Conservation (phyloP, 2,113 vertebrate species). For the Rhinichthys klamathensis region DNA sequence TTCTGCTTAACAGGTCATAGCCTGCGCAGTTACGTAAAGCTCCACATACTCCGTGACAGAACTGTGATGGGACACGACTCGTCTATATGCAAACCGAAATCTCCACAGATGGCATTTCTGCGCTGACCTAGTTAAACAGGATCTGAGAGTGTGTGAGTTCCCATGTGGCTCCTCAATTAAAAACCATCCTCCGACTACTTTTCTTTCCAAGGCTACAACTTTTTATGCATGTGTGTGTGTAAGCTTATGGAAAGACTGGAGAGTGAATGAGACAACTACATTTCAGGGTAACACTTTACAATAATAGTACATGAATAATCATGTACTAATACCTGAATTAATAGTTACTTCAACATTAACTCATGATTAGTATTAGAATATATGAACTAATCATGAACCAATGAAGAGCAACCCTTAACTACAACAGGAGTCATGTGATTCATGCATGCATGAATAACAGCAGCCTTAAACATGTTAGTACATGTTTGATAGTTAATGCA, state of each 20-base stretch:
- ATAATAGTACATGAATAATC: too few species aligned
- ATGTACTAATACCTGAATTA: too few species aligned
- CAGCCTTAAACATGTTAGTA: too few species aligned
- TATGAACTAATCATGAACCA: too few species aligned
- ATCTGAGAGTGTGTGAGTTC: conserved; percentile 51
- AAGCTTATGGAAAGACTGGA: neutral
- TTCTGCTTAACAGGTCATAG: conserved; percentile 26
- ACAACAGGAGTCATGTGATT: too few species aligned
- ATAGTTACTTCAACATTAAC: too few species aligned
- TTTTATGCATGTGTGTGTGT: conserved; percentile 1
- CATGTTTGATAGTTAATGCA: too few species aligned
- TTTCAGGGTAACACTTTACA: too few species aligned
- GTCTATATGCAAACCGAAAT: conserved; percentile 47
- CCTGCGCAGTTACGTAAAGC: conserved; percentile 47
- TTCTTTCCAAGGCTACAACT: conserved; percentile 62
- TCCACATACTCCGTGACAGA: conserved; percentile 32
- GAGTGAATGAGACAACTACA: neutral
- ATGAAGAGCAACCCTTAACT: too few species aligned
- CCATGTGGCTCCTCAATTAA: conserved; percentile 42
- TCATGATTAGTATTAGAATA: too few species aligned
- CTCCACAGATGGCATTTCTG: conserved; percentile 53
- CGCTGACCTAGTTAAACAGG: conserved; percentile 61
- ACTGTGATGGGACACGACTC: neutral
- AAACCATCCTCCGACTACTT: conserved; percentile 36
- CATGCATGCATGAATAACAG: too few species aligned